These are phyloP conservation scores for Colletes latitarsis DNA, from an alignment of 1,140 invertebrate genomes.

Conservation along the genomic window DNA sequence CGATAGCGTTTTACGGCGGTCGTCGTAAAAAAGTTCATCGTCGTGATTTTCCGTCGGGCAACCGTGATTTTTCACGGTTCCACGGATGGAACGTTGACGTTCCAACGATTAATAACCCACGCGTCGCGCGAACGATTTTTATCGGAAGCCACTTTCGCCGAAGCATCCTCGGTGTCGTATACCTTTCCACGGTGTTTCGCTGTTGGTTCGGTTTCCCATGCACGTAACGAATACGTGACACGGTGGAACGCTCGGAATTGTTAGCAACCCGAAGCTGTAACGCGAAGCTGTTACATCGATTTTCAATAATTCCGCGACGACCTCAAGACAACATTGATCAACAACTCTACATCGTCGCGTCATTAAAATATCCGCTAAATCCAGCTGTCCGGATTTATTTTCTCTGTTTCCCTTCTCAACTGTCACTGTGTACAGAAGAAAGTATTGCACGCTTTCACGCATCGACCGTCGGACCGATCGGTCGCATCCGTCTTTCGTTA, in stretches of 20 bases:
- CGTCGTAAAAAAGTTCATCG: background rate
- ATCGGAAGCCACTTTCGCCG: background rate
- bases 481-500: too few relatives aligned
- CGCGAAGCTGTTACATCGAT: constrained; percentile 35
- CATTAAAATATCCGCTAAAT: constrained; percentile 10
- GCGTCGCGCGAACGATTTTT: background rate
- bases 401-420: background rate
- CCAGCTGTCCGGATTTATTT: background rate
- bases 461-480: too few relatives aligned
- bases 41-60: background rate
- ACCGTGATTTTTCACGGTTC: background rate
- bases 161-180: background rate
- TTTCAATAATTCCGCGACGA: constrained; percentile 20
- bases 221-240: constrained; percentile 13
- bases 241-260: constrained; percentile 4
- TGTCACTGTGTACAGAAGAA: too few relatives aligned
- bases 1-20: background rate
- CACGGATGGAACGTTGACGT: background rate
- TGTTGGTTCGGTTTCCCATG: background rate
- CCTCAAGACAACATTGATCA: background rate
- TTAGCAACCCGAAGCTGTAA: constrained; percentile 15
- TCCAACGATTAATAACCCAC: background rate
- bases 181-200: background rate
- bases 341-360: background rate
- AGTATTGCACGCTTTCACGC: too few relatives aligned